phyloP scores from a whole-genome alignment of 2,797 vertebrate species.

The Hydrocynus forskahlii region DNA sequence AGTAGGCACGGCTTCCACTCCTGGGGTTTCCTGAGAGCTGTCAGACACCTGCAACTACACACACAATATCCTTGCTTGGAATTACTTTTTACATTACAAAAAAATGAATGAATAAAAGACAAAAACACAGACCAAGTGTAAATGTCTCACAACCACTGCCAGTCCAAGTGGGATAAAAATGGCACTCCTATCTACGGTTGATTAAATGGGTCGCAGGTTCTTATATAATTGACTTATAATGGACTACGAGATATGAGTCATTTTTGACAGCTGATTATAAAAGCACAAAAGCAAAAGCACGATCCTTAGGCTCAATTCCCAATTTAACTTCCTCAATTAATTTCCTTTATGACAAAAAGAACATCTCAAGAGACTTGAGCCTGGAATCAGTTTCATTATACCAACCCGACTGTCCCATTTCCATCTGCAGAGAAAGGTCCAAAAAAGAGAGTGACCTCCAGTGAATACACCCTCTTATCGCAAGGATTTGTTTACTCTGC shows the following conservation, averaged over 20 bases:
- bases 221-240: background rate
- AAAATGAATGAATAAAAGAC: no score
- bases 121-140: no score
- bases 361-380: constrained; percentile 21
- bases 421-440: background rate
- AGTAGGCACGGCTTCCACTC: constrained; percentile 25
- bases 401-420: background rate
- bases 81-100: no score
- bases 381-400: constrained; percentile 1
- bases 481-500: background rate
- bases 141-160: background rate
- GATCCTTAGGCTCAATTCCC: constrained; percentile 15
- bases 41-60: constrained; percentile 45
- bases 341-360: constrained; percentile 26
- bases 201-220: background rate
- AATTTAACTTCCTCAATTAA: constrained; percentile 25
- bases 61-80: background rate
- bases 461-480: background rate
- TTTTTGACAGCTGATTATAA: constrained; percentile 3
- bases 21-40: constrained; percentile 16
- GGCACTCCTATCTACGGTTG: background rate
- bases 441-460: background rate
- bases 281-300: constrained; percentile 20
- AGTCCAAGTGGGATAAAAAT: background rate
- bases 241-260: background rate